These are phyloP conservation scores for Dilophus febrilis DNA, from an alignment of 2,888 invertebrate genomes.

Conservation along the genomic window DNA sequence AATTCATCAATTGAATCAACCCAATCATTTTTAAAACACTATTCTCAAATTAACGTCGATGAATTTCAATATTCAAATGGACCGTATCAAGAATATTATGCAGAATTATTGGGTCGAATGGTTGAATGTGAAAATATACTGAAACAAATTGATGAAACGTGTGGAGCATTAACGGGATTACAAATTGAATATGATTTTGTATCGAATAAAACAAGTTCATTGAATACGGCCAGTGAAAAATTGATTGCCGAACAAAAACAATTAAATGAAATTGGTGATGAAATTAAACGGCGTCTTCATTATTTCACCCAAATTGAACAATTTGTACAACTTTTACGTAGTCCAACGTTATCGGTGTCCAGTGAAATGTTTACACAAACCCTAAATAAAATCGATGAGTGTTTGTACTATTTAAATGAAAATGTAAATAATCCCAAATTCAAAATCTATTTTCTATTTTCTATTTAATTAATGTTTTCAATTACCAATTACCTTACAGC, in stretches of 20 bases:
- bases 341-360: conserved; percentile 63
- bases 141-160: conserved; percentile 48
- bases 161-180: conserved; percentile 53
- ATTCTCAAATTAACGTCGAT: conserved; percentile 51
- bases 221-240: conserved; percentile 84
- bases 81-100: conserved; percentile 50
- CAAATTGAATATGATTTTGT: conserved; percentile 70
- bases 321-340: conserved; percentile 60
- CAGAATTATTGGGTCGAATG: conserved; percentile 48
- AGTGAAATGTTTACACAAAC: conserved; percentile 70
- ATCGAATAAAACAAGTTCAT: conserved; percentile 78
- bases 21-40: conserved; percentile 61
- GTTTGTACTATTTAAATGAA: conserved; percentile 63
- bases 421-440: conserved; percentile 56
- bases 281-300: conserved; percentile 60
- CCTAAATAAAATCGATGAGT: conserved; percentile 69
- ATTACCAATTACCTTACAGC: no score
- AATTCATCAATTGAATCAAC: conserved; percentile 40
- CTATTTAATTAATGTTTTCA: conserved; percentile 6
- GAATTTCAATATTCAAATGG: conserved; percentile 51
- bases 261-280: conserved; percentile 61
- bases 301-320: conserved; percentile 76
- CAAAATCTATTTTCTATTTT: no score
- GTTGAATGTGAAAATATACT: conserved; percentile 52
- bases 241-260: conserved; percentile 75